Percentiles rank a stretch among this genome's conserved stretches.
Evolutionary conservation across 23 tunicate species (phyloP).

Genomic region (Phallusia fumigata): DNA sequence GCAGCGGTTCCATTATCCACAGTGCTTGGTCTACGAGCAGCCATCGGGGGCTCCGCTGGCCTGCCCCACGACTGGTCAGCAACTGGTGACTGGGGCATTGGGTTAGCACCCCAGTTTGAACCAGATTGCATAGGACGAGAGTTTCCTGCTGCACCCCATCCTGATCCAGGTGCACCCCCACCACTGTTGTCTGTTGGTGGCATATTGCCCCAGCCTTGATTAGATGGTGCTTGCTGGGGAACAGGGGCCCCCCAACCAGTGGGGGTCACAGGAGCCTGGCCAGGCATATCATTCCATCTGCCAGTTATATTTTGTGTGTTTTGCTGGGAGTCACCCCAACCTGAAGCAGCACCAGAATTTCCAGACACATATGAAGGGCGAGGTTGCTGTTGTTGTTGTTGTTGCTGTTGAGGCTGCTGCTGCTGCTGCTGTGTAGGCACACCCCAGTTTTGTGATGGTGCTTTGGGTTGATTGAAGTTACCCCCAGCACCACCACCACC

Average conservation of each 20-base stretch:
- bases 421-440: slow-evolving; percentile 23
- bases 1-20: slow-evolving; percentile 92
- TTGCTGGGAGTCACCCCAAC: slow-evolving; percentile 57
- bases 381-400: slow-evolving; percentile 13
- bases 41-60: background rate
- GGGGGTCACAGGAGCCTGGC: slow-evolving; percentile 19
- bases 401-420: too few relatives aligned
- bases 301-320: slow-evolving; percentile 20
- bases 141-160: slow-evolving; percentile 48
- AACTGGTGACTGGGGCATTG: slow-evolving; percentile 41
- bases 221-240: slow-evolving; percentile 34
- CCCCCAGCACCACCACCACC: slow-evolving; percentile 34
- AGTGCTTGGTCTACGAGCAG: slow-evolving; percentile 36
- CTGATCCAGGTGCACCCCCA: slow-evolving; percentile 13
- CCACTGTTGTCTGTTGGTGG: slow-evolving; percentile 19
- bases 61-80: slow-evolving; percentile 34
- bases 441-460: slow-evolving; percentile 25
- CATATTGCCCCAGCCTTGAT: slow-evolving; percentile 43
- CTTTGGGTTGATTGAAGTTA: slow-evolving; percentile 8
- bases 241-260: slow-evolving; percentile 58
- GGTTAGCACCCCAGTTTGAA: slow-evolving; percentile 53
- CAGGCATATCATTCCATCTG: slow-evolving; percentile 65
- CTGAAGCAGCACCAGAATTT: slow-evolving; percentile 30
- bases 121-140: slow-evolving; percentile 20
- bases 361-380: slow-evolving; percentile 38